Evolutionary conservation across 2,888 invertebrate genomes (phyloP).

Genomic region (Cybosia mesomella): DNA sequence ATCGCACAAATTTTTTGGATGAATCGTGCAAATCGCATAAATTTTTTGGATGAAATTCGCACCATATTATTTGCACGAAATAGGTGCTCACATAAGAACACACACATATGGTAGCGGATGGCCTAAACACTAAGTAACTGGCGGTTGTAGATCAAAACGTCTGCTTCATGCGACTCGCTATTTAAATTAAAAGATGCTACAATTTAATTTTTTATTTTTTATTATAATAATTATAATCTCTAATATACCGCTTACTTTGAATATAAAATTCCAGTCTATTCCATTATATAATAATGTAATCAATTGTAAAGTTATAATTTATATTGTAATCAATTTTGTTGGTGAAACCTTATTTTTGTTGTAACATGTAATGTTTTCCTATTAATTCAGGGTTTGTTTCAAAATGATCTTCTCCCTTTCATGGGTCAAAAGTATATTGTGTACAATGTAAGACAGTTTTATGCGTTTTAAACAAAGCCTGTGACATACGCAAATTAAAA

Average conservation of each 20-base stretch:
- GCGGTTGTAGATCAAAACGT: too few relatives aligned
- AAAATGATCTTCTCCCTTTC: background rate
- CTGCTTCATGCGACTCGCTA: too few relatives aligned
- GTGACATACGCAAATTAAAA: background rate
- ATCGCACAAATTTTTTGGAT: too few relatives aligned
- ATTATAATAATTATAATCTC: background rate
- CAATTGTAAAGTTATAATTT: slow-evolving; percentile 35
- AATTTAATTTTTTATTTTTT: background rate
- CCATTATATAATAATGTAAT: slow-evolving; percentile 36
- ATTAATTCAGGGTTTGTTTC: background rate
- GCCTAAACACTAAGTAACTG: too few relatives aligned
- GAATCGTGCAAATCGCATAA: too few relatives aligned
- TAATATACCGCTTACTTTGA: slow-evolving; percentile 18
- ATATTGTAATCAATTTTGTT: slow-evolving; percentile 34
- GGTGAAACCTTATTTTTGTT: slow-evolving; percentile 28
- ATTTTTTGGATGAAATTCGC: too few relatives aligned
- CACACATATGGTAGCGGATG: too few relatives aligned
- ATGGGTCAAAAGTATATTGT: background rate
- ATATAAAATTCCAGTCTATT: slow-evolving; percentile 40
- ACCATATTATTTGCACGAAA: too few relatives aligned
- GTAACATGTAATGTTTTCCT: background rate
- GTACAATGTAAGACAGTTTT: background rate
- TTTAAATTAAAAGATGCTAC: too few relatives aligned
- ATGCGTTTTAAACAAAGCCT: background rate
- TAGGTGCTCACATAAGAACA: too few relatives aligned